Base-by-base conservation (phyloP, 2,113 vertebrate species). In the Crotophaga sulcirostris region DNA sequence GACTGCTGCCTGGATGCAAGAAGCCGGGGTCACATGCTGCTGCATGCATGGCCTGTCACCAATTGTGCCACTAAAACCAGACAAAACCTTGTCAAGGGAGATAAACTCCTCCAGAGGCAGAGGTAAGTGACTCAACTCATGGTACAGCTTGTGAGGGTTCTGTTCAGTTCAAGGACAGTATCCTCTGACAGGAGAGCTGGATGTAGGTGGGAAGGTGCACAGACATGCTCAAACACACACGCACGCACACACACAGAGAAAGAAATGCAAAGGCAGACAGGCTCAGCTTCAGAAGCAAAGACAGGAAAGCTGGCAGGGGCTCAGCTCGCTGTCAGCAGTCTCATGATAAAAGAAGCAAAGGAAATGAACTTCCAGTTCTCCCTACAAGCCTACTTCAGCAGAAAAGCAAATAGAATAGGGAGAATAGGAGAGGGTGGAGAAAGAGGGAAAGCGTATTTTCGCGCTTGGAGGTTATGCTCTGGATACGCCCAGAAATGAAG, bases 21-120 rank as follows among this genome's bases (percentile, higher is more conserved):
- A 25, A 97, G 95, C 90, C 28, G 2, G 75, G 98, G 97, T 98
- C 98, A 89, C 97, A 96, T 74, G 90, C 96, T 97, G 95, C 82
- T 93, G 91, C 81, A 72, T 88, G 97, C 96, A 62, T 31, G 86
- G 96, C 79, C 97, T 98, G 98, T 98, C 98, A 98, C 93, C 96
- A 95, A 78, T 89, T 31, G 23, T 63, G 89, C 94, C 93, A 70
- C 96, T 89, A 96, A 96, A 97, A 96, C 93, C 94, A 97, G 96
- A 96, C 90, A 97, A 96, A 98, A 94, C 92, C 97, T 97, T 98
- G 98, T 98, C 98, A 97, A 66, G 96, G 94, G 94, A 97, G 94
- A 97, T 96, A 81, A 98, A 79, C 91, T 95, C 94, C 97, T 98
- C 96, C 54, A 44, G 97, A 98, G 96, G 95, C 94, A 88, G 94